These are phyloP conservation scores for Vespertilio murinus DNA, from an alignment of 2,797 vertebrate species.

Conservation along the genomic window DNA sequence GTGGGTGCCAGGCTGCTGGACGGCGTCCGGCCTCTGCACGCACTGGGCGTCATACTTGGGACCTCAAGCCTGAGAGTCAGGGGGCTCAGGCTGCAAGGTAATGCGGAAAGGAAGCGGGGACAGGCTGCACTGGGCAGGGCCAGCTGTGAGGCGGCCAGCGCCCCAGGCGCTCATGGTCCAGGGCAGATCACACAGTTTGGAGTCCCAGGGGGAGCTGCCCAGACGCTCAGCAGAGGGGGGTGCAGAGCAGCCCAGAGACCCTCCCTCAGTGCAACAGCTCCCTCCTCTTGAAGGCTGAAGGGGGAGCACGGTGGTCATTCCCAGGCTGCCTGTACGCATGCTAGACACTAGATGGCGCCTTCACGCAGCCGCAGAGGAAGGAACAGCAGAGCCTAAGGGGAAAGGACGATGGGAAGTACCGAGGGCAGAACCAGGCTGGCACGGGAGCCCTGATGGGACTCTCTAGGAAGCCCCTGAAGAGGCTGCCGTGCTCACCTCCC, in stretches of 20 bases:
- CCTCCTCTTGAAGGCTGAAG: conserved; percentile 4
- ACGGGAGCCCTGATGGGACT: not conserved
- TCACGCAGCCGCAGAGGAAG: conserved; percentile 8
- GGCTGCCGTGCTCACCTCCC: conserved; percentile 98
- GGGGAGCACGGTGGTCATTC: not conserved
- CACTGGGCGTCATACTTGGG: too few relatives aligned
- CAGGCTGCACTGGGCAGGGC: not conserved
- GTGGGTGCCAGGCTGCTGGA: too few relatives aligned
- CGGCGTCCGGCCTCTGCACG: too few relatives aligned
- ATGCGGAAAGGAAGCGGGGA: conserved; percentile 57
- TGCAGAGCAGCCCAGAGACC: not conserved
- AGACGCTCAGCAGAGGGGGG: conserved; percentile 47
- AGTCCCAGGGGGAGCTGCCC: conserved; percentile 79
- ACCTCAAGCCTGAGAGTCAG: conserved; percentile 44
- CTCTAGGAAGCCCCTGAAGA: conserved; percentile 80
- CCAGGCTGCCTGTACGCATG: not conserved
- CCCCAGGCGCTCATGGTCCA: conserved; percentile 59
- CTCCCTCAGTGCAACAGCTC: conserved; percentile 24
- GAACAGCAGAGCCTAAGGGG: not conserved
- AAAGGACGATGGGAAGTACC: not conserved
- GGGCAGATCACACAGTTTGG: conserved; percentile 80
- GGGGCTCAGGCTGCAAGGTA: conserved; percentile 40
- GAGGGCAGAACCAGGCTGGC: not conserved
- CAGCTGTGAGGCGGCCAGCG: conserved; percentile 47
- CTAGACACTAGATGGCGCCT: conserved; percentile 58